Evolutionary conservation across 2,113 vertebrate species (phyloP).

Genomic region (Poeciliopsis retropinna): DNA sequence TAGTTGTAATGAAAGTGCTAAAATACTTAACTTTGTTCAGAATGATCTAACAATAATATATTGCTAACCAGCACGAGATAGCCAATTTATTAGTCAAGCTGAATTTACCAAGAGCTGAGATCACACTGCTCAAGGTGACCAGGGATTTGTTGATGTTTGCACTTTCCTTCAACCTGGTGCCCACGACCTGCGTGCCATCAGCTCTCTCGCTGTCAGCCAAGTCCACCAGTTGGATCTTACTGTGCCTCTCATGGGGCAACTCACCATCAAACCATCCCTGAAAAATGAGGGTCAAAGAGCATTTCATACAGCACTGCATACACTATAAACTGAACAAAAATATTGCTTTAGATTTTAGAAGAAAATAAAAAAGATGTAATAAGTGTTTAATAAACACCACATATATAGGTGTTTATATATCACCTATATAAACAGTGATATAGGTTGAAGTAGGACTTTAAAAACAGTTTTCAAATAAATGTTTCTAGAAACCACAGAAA

Average conservation of each 20-base stretch:
- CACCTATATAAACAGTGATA: background rate
- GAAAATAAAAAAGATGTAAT: background rate
- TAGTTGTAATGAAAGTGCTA: background rate
- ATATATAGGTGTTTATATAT: too few relatives aligned
- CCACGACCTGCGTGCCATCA: conserved; percentile 85
- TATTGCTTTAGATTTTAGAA: too few relatives aligned
- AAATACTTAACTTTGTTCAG: too few relatives aligned
- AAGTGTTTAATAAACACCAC: background rate
- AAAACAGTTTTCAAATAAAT: background rate
- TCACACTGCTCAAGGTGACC: conserved; percentile 93
- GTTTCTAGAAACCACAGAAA: background rate
- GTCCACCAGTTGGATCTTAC: conserved; percentile 97
- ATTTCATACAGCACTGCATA: background rate
- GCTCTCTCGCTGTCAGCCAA: conserved; percentile 94
- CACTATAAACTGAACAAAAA: too few relatives aligned
- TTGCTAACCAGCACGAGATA: background rate
- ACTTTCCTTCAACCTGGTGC: conserved; percentile 91
- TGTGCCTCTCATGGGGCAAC: conserved; percentile 91
- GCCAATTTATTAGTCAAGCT: background rate
- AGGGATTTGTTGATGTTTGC: conserved; percentile 97
- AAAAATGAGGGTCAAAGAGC: background rate
- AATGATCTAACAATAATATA: too few relatives aligned
- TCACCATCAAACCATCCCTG: conserved; percentile 92
- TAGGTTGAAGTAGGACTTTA: background rate
- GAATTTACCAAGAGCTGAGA: conserved; percentile 91